These are phyloP conservation scores for Tetramorium bicarinatum DNA, from an alignment of 2,888 invertebrate species.

Conservation along the genomic window DNA sequence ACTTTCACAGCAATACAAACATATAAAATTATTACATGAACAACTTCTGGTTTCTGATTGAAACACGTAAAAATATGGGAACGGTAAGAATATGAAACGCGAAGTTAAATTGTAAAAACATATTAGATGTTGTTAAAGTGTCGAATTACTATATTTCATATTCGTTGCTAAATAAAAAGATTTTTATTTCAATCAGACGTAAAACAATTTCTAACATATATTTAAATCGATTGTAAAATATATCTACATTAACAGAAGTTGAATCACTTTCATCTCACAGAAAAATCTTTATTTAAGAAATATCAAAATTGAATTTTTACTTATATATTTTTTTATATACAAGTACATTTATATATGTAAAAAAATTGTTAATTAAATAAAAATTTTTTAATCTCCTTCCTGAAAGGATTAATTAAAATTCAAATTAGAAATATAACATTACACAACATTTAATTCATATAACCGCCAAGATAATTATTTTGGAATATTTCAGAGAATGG, in stretches of 20 bases:
- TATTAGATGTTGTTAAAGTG: neutral
- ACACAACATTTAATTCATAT: neutral
- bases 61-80: slow-evolving; percentile 3
- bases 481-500: neutral
- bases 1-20: neutral
- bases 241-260: neutral
- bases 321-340: neutral
- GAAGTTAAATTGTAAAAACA: neutral
- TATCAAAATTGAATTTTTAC: neutral
- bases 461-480: neutral
- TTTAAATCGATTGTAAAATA: slow-evolving; percentile 5
- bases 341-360: neutral
- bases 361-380: neutral
- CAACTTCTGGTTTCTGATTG: neutral
- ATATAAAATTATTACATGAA: slow-evolving; percentile 29
- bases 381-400: neutral
- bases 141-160: neutral
- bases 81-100: neutral
- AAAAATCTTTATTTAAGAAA: neutral
- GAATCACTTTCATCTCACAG: neutral
- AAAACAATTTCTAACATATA: neutral
- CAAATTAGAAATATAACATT: neutral
- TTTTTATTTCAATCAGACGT: neutral
- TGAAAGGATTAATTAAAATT: slow-evolving; percentile 8
- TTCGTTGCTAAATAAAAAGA: neutral